Conservation (phyloP, 2,888 invertebrate species). For the Andrena marginata region DNA sequence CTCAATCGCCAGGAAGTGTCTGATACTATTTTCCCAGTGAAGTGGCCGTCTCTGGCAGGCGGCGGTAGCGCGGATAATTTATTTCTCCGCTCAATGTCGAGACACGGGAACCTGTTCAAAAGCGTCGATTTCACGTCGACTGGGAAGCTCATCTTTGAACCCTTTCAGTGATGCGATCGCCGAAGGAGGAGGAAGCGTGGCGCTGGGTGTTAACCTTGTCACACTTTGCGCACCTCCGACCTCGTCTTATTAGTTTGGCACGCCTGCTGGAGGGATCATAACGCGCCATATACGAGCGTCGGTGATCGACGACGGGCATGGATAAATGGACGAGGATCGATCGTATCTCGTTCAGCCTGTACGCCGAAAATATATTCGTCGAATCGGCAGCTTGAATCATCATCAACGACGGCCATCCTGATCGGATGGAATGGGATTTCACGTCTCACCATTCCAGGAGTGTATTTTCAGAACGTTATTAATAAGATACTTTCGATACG, state of each 20-base stretch:
- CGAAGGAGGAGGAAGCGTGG: conserved; percentile 40
- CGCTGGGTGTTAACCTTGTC: conserved; percentile 68
- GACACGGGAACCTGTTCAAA: conserved; percentile 52
- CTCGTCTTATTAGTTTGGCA: conserved; percentile 70
- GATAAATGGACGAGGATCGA: conserved; percentile 57
- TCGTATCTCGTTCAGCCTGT: conserved; percentile 29
- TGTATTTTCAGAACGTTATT: not conserved
- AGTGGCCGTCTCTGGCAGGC: not conserved
- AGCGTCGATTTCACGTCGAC: conserved; percentile 44
- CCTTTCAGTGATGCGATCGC: conserved; percentile 40
- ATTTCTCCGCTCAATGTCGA: conserved; percentile 27
- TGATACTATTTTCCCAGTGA: not conserved
- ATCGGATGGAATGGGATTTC: not conserved
- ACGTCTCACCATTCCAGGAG: not conserved
- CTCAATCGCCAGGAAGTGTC: not conserved
- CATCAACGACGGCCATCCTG: conserved; percentile 24
- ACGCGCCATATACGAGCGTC: conserved; percentile 59
- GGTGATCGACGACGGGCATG: conserved; percentile 61
- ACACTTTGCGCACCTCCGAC: conserved; percentile 61
- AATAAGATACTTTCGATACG: not conserved
- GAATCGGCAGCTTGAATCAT: conserved; percentile 36
- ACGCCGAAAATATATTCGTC: conserved; percentile 15
- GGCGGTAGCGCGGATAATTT: conserved; percentile 43
- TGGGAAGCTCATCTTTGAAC: conserved; percentile 46
- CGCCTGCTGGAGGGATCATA: conserved; percentile 51